phyloP scores from a whole-genome alignment of 2,113 vertebrate genomes.

The Collichthys lucidus region DNA sequence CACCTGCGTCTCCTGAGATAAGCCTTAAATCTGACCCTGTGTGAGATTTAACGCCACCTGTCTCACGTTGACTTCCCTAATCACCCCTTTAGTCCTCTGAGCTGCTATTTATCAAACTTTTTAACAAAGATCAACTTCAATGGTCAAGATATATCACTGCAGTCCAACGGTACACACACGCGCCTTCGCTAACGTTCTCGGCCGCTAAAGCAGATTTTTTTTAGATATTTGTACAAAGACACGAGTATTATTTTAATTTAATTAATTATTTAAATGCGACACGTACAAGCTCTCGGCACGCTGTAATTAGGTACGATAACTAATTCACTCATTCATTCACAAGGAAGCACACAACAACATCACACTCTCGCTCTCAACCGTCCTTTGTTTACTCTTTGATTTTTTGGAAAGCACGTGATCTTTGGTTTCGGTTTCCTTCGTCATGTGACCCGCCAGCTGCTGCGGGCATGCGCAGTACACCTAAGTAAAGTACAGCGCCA shows the following conservation, averaged over 20 bases:
- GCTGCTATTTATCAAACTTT: conserved; percentile 41
- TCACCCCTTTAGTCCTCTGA: no score
- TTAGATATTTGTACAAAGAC: neutral
- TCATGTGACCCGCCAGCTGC: conserved; percentile 32
- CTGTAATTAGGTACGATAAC: no score
- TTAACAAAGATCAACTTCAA: conserved; percentile 15
- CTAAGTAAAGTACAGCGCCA: no score
- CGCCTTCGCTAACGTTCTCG: neutral
- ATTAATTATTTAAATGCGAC: no score
- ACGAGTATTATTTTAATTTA: no score
- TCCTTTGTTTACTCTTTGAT: neutral
- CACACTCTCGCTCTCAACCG: fast-evolving
- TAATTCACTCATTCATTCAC: neutral
- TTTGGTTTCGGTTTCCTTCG: conserved; percentile 55
- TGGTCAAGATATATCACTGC: conserved; percentile 9
- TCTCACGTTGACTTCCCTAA: neutral
- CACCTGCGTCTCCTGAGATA: neutral
- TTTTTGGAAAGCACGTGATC: neutral
- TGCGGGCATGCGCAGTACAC: conserved; percentile 22
- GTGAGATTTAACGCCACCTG: neutral
- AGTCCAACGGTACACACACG: neutral
- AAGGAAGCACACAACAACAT: fast-evolving
- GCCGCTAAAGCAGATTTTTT: neutral
- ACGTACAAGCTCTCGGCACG: fast-evolving
- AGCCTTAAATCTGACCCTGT: neutral